A percentile compares a stretch with the other conserved stretches of the same genome.
Evolutionary conservation across 2,888 invertebrate species (phyloP).

Genomic region (Dicyrtomina minuta): DNA sequence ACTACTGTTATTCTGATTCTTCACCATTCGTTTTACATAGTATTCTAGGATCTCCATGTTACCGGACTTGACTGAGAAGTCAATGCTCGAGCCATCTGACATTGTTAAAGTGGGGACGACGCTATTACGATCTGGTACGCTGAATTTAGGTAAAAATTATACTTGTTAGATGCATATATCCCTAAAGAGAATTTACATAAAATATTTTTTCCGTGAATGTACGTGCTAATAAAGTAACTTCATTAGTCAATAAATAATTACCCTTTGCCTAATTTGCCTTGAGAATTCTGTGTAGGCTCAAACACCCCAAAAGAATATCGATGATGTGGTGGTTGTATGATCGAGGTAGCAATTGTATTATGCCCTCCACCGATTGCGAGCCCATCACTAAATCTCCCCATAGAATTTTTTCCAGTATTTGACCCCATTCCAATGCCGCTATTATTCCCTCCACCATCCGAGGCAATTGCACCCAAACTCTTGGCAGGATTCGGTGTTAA

Average conservation of each 20-base stretch:
- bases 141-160: constrained; percentile 23
- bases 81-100: constrained; percentile 58
- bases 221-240: not conserved
- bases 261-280: constrained; percentile 46
- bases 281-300: constrained; percentile 41
- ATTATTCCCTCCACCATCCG: not conserved
- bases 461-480: constrained; percentile 49
- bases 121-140: constrained; percentile 48
- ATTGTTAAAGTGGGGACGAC: constrained; percentile 52
- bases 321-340: constrained; percentile 41
- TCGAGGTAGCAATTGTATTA: not conserved
- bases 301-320: constrained; percentile 52
- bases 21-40: constrained; percentile 58
- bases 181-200: not conserved
- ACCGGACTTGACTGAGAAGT: constrained; percentile 62
- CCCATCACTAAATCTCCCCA: constrained; percentile 17
- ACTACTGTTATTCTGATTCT: constrained; percentile 53
- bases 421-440: not conserved
- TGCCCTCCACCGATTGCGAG: not conserved
- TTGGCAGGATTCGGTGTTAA: constrained; percentile 45
- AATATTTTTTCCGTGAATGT: too few relatives aligned
- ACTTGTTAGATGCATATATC: not conserved
- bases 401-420: too few relatives aligned
- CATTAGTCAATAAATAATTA: not conserved
- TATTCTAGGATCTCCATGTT: constrained; percentile 64